Evolutionary conservation across 2,888 invertebrate species (phyloP), one percentile per base, ranked within the genome.

Genomic region (Tetranychus piercei): DNA sequence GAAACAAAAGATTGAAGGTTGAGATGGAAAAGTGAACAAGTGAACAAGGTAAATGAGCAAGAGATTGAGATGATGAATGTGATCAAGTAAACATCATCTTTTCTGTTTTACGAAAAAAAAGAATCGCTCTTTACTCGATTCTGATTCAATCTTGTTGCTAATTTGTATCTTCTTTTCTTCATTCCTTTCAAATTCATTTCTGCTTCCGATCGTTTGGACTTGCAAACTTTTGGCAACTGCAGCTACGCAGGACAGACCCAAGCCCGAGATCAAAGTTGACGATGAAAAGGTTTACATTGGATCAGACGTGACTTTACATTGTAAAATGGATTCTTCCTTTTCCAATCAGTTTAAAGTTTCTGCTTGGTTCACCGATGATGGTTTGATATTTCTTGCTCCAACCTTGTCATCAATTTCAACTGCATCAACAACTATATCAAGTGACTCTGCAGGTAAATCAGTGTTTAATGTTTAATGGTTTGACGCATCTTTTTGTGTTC

Each of bases 341-440:
- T 23, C 20, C 11, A 23, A 69, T 23, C 22, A 71, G 44, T 11
- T 64, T 65, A 44, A 76, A 72, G 76, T 77, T 18, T 76, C 77
- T 45, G 76, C 75, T 5, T 78, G 78, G 78, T 69, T 77, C 15
- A 77, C 77, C 18, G 78, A 78, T 70, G 77, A 78, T 75, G 78
- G 78, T 22, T 74, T 78, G 1, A 78, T 78, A 34, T 75, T 78
- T 44, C 70, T 78, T n/a, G 73, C 77, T 15, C 74, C 66, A 23
- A 44, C 72, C 34, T 34, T 34, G 34, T 34, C 34, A 44, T 44
- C 55, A 55, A 9, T 55, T 55, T 55, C 55, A 55, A 55, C 55
- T 15, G 9, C 55, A 55, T 55, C 55, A 64, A 34, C 55, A 64
- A 34, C 73, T 73, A 73, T 34, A 34, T 34, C 34, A 34, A 34